These are phyloP conservation scores for Pollenia griseotomentosa DNA, from an alignment of 2,888 invertebrate genomes.

Conservation along the genomic window DNA sequence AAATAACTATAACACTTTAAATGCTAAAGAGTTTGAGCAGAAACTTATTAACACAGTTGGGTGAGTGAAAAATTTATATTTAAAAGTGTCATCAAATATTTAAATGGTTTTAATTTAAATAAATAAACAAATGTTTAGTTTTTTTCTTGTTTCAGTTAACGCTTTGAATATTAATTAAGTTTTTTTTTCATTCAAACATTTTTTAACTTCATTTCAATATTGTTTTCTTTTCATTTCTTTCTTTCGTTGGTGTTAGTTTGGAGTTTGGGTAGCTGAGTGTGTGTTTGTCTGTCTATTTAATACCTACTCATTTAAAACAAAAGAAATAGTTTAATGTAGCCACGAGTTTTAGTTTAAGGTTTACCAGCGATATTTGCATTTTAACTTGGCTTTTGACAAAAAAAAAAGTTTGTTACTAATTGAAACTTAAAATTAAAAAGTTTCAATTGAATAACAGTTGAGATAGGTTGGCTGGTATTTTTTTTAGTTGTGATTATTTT, in stretches of 20 bases:
- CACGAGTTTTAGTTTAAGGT: slow-evolving; percentile 34
- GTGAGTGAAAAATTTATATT: too few relatives aligned
- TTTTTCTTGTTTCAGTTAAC: slow-evolving; percentile 24
- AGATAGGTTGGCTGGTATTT: slow-evolving; percentile 22
- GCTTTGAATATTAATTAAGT: slow-evolving; percentile 49
- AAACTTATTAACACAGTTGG: too few relatives aligned
- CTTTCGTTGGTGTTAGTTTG: neutral
- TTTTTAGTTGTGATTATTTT: too few relatives aligned
- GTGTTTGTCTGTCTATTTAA: slow-evolving; percentile 1
- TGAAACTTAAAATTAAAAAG: slow-evolving; percentile 22
- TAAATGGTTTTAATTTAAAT: slow-evolving; percentile 4
- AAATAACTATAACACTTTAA: too few relatives aligned
- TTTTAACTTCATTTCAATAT: neutral
- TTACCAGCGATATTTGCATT: slow-evolving; percentile 39
- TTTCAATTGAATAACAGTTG: slow-evolving; percentile 43
- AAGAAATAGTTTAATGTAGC: slow-evolving; percentile 43
- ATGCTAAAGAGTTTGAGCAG: too few relatives aligned
- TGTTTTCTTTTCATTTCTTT: neutral
- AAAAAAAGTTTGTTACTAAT: slow-evolving; percentile 2
- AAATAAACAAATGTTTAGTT: slow-evolving; percentile 13
- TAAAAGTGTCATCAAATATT: neutral
- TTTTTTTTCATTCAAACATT: slow-evolving; percentile 4
- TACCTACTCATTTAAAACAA: neutral
- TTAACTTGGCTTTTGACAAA: neutral
- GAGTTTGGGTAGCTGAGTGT: neutral